These are phyloP conservation scores for Hypsibius dujardini DNA, from an alignment of 1,140 invertebrate genomes.

Conservation along the genomic window DNA sequence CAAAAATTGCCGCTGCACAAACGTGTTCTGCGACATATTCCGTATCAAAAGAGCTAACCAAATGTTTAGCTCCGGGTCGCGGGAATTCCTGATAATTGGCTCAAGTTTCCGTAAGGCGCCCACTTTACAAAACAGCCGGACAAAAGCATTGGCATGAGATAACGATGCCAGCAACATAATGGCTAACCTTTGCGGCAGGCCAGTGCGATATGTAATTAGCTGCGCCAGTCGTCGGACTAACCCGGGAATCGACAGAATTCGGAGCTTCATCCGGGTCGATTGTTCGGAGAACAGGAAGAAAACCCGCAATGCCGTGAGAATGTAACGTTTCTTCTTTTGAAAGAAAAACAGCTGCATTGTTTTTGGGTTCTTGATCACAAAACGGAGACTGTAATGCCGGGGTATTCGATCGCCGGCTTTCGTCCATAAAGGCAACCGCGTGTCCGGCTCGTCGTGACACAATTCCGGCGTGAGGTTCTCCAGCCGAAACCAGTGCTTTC, in stretches of 20 bases:
- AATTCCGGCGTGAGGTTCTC: neutral
- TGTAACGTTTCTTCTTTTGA: conserved; percentile 5
- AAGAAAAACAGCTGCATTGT: conserved; percentile 2
- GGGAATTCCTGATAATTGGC: neutral
- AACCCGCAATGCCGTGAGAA: neutral
- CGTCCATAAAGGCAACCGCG: neutral
- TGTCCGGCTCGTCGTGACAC: neutral
- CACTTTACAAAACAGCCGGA: neutral
- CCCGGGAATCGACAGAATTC: neutral
- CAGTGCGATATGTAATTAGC: neutral
- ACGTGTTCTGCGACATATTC: neutral
- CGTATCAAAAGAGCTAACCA: neutral
- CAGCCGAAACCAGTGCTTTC: neutral
- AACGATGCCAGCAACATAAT: neutral
- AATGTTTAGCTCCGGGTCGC: neutral
- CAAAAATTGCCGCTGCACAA: neutral
- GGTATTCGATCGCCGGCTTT: neutral
- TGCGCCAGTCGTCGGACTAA: neutral
- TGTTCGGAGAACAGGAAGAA: neutral
- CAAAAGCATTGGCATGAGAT: neutral
- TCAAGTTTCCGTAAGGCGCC: neutral
- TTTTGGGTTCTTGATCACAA: neutral
- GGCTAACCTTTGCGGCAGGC: conserved; percentile 3
- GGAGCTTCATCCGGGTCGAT: neutral
- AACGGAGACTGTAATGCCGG: neutral